Evolutionary conservation across 53 echinoderm and acorn worm genomes (phyloP), one percentile per base, ranked within the genome.

Genomic region (Holothuria scabra): DNA sequence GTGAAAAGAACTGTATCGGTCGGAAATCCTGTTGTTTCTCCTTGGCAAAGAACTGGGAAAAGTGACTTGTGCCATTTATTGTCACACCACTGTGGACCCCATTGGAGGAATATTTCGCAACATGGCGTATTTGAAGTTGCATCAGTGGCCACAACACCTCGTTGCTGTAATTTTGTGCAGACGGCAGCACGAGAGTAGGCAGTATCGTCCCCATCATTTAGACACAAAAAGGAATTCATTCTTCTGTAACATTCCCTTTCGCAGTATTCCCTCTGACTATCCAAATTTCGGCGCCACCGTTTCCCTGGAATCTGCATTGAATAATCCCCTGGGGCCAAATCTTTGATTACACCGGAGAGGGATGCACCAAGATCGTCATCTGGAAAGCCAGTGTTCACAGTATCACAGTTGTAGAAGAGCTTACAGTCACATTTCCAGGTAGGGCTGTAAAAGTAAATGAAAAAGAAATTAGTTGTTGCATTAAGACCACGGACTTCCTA

Each of bases 391-490:
- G 13, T 38, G 41, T 7, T 21, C 9, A 1, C 9, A 13, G 48
- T 48, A 48, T 48, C 48, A 21, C 69, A 69, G 69, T 69, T 37
- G 34, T 69, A 69, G 38, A 13, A 9, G 12, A 69, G 32, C 32
- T 71, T 71, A 32, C 71, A 71, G 44, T 71, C 71, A 41, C 71
- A 71, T 71, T 71, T 71, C 71, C 71, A 71, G 44, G 21, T 71
- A 5, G 71, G 71, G 71, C 71, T 71, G 48, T 10, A 48, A 18
- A 69, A 21, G 35, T 18, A 30, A 37, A 69, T 12, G 35, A 69
- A 69, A 20, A 30, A 63, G 3, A 21, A 2, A 63, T 63, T 63
- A 63, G 24, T 63, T 63, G 26, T n/a, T n/a, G n/a, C n/a, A n/a
- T n/a, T n/a, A n/a, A n/a, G n/a, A n/a, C n/a, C n/a, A n/a, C n/a